Percentiles rank a stretch among this genome's conserved stretches.
Conservation (phyloP, 1,140 invertebrate genomes). For the Drosophila sproati region DNA sequence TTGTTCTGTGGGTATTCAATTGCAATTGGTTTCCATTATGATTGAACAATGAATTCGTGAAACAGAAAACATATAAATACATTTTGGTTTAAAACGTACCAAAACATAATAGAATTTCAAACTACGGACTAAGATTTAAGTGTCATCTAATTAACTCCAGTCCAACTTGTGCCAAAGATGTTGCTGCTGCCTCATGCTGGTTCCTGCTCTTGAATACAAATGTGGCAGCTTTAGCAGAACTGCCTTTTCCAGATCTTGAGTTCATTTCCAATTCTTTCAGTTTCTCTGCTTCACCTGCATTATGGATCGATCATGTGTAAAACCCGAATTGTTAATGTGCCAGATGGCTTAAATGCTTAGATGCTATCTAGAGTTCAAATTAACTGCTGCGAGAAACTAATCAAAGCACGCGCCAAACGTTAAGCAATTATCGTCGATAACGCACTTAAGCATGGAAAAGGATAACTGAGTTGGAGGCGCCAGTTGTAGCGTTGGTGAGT, state of each 20-base stretch:
- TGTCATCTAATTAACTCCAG: no score
- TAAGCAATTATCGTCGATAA: conserved; percentile 49
- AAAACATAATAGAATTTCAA: no score
- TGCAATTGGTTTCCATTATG: no score
- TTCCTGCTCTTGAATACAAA: not conserved
- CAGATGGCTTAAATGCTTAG: conserved; percentile 7
- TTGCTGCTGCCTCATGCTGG: not conserved
- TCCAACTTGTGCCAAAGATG: no score
- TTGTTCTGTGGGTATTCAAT: no score
- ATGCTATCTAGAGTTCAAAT: not conserved
- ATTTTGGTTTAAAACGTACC: no score
- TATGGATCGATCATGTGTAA: not conserved
- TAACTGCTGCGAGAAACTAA: conserved; percentile 2
- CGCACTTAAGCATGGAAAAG: conserved; percentile 17
- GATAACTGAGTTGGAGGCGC: not conserved
- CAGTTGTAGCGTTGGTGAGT: not conserved
- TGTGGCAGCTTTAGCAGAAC: no score
- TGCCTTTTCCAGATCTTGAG: not conserved
- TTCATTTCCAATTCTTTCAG: not conserved
- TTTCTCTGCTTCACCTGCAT: not conserved
- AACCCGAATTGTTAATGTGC: not conserved
- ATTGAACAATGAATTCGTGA: no score
- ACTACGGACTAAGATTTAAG: no score
- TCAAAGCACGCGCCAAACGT: conserved; percentile 45
- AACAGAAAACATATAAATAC: no score